Evolutionary conservation across 2,888 invertebrate genomes (phyloP), one percentile per base, ranked within the genome.

Genomic region (Agriotes lineatus): DNA sequence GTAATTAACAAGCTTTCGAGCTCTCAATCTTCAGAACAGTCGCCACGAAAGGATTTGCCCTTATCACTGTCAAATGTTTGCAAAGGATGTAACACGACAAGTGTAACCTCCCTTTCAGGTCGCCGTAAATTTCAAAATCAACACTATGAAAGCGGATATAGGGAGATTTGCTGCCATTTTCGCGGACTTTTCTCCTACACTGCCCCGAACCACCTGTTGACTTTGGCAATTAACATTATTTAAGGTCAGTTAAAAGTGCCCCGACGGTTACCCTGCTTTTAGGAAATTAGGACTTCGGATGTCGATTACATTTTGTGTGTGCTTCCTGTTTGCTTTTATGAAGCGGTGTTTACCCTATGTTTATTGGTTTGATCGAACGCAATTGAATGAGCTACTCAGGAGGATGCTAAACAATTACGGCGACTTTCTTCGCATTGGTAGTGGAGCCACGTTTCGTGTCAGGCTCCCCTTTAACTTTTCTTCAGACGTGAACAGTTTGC

Each of bases 391-490:
- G 7, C 12, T 12, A 48, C 20, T 4, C 14, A 10, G 25, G n/a
- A 48, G 12, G 25, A 22, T 22, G 19, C 1, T 12, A 48, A 22
- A 12, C 48, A 48, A 22, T 48, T 48, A 48, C n/a, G 48, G n/a
- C 44, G 22, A 45, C 45, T 45, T 45, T 45, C 45, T 45, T 45
- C 19, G 12, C 18, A 22, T 48, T 48, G 7, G 48, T 14, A 48
- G 22, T 48, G 10, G 20, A n/a, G 12, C 48, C 48, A 48, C 48
- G 48, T 48, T 48, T 48, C 22, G 48, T 48, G 48, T 48, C 48
- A 19, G 12, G 6, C 9, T 45, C 48, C 9, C 20, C 7, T 22
- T 25, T 20, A 48, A 48, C 22, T 48, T 48, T 48, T 48, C 48
- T 48, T 5, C 12, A 25, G 48, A 48, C 48, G 48, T 48, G 48